Conservation (phyloP, 2,888 invertebrate genomes). For the Drosophila pegasa region DNA sequence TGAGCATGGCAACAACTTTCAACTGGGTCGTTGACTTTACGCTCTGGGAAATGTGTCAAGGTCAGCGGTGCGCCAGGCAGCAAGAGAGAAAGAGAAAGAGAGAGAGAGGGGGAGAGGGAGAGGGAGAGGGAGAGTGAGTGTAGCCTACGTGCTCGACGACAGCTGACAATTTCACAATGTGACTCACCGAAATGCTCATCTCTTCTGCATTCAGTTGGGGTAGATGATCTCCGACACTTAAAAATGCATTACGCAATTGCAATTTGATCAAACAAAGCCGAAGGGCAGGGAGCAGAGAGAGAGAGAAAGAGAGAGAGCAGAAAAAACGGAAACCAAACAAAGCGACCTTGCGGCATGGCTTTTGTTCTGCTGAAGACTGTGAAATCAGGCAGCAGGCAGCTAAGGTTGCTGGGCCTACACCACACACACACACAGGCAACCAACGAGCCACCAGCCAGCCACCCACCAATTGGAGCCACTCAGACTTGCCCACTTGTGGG, state of each 20-base stretch:
- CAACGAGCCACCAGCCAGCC: constrained; percentile 24
- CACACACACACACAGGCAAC: constrained; percentile 31
- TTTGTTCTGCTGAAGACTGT: constrained; percentile 60
- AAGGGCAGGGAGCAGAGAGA: too few relatives aligned
- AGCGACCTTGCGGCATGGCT: constrained; percentile 58
- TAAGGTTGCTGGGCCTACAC: constrained; percentile 12
- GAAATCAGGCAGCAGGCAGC: constrained; percentile 47
- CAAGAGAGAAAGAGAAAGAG: neutral
- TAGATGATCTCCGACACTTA: constrained; percentile 46
- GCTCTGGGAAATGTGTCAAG: constrained; percentile 57
- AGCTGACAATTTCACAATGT: constrained; percentile 65
- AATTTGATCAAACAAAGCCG: constrained; percentile 42
- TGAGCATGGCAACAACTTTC: constrained; percentile 20
- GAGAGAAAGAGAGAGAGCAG: constrained; percentile 1
- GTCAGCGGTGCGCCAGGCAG: constrained; percentile 24
- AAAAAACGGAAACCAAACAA: constrained; percentile 45
- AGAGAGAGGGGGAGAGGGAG: neutral
- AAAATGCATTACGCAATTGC: constrained; percentile 61
- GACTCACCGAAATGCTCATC: constrained; percentile 27
- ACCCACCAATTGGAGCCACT: constrained; percentile 26
- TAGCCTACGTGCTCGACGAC: constrained; percentile 57
- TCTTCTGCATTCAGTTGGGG: constrained; percentile 21
- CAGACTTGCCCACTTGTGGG: constrained; percentile 11
- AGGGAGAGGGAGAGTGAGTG: neutral
- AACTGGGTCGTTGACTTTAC: constrained; percentile 54